Percentiles rank a stretch among this genome's conserved stretches.
phyloP scores from a whole-genome alignment of 2,113 vertebrate species.

The Donacobius atricapilla region DNA sequence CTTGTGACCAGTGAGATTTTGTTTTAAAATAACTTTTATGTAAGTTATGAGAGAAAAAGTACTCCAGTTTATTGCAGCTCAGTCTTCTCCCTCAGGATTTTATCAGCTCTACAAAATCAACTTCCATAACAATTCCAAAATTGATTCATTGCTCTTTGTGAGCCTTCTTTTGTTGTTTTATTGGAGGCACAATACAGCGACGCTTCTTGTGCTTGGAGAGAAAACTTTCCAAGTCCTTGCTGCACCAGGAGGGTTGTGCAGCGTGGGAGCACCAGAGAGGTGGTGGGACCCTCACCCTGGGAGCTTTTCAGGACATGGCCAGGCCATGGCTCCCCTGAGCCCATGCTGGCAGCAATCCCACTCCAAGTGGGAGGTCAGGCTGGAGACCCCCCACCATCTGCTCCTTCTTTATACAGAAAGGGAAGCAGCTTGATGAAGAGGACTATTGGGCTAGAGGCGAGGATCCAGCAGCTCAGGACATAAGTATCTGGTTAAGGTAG shows the following conservation, averaged over 20 bases:
- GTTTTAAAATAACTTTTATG: neutral
- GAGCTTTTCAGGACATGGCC: neutral
- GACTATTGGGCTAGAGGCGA: neutral
- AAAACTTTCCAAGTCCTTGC: neutral
- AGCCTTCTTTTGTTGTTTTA: neutral
- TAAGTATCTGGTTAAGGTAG: neutral
- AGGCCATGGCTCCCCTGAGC: neutral
- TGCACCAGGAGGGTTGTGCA: neutral
- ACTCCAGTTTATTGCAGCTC: neutral
- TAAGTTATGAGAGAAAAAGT: neutral
- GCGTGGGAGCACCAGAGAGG: neutral
- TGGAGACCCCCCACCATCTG: neutral
- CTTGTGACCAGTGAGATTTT: neutral
- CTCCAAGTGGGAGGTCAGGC: neutral
- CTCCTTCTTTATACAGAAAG: neutral
- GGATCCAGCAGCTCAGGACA: neutral
- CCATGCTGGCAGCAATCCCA: rapidly evolving
- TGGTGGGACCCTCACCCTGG: neutral
- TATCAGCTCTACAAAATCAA: neutral
- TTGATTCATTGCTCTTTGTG: neutral
- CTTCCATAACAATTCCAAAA: neutral
- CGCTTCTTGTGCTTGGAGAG: neutral
- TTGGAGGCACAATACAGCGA: neutral
- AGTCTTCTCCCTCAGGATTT: neutral
- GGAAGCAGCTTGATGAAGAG: neutral